A percentile compares a stretch with the other conserved stretches of the same genome.
phyloP scores from a whole-genome alignment of 2,113 vertebrate genomes.

The Silurus meridionalis region DNA sequence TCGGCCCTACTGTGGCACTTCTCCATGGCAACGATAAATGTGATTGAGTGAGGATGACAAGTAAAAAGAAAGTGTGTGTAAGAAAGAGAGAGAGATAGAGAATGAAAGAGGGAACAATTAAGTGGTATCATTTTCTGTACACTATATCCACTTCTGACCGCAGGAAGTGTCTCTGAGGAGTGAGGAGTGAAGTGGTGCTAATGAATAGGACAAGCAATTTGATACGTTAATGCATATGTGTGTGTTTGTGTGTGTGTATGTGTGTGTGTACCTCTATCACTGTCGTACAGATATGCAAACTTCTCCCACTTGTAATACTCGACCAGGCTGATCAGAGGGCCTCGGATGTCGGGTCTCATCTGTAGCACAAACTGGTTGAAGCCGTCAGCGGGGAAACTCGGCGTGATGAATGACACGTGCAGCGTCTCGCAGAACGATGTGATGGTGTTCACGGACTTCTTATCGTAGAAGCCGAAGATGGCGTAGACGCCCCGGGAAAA shows the following conservation, averaged over 20 bases:
- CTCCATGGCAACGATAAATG: conserved; percentile 11
- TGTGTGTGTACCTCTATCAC: conserved; percentile 84
- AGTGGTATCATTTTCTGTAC: conserved; percentile 5
- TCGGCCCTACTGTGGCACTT: neutral
- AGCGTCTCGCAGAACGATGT: conserved; percentile 96
- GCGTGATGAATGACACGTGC: conserved; percentile 97
- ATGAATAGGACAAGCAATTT: conserved; percentile 45
- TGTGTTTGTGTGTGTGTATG: conserved; percentile 25
- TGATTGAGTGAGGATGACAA: conserved; percentile 31
- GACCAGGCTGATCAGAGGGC: conserved; percentile 92
- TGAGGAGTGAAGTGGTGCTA: conserved; percentile 32
- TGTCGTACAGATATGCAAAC: conserved; percentile 96
- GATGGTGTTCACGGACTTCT: conserved; percentile 99
- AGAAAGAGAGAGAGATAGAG: neutral
- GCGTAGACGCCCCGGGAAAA: conserved; percentile 97
- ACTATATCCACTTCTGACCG: conserved; percentile 23
- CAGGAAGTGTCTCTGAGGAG: conserved; percentile 14
- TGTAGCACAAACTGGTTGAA: conserved; percentile 96
- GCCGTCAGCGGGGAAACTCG: conserved; percentile 95
- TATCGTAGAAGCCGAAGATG: conserved; percentile 98
- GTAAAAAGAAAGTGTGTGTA: conserved; percentile 1
- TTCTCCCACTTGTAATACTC: conserved; percentile 98
- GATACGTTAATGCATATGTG: conserved; percentile 3
- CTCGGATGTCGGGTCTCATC: conserved; percentile 97
- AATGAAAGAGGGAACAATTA: neutral